phyloP scores from a whole-genome alignment of 2,797 vertebrate genomes.

The Lithobates pipiens region DNA sequence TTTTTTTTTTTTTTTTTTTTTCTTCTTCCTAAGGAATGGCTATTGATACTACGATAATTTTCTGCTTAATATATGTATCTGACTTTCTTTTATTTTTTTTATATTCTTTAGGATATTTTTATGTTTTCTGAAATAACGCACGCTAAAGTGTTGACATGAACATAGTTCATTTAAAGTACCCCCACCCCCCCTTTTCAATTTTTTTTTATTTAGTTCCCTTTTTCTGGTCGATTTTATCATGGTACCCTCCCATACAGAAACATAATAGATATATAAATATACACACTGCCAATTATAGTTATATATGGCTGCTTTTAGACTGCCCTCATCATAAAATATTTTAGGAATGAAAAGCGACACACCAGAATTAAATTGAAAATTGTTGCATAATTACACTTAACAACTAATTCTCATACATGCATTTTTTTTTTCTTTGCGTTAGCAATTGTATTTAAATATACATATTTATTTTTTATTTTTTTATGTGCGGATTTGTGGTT shows the following conservation, averaged over 20 bases:
- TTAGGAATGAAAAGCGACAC: not conserved
- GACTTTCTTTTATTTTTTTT: too few species aligned
- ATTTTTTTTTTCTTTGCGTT: not conserved
- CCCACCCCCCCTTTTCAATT: too few species aligned
- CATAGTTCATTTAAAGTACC: too few species aligned
- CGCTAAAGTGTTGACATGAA: too few species aligned
- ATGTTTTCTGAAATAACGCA: too few species aligned
- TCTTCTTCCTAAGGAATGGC: not conserved
- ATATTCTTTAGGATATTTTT: too few species aligned
- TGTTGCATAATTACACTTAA: slow-evolving; percentile 17
- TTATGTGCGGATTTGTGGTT: not conserved
- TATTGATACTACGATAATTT: not conserved
- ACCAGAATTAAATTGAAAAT: not conserved
- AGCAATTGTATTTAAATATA: slow-evolving; percentile 5
- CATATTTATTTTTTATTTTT: not conserved
- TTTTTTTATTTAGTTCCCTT: too few species aligned
- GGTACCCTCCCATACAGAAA: too few species aligned
- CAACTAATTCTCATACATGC: not conserved
- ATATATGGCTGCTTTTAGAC: not conserved
- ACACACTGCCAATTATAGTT: too few species aligned
- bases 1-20: not conserved
- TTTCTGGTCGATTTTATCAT: too few species aligned
- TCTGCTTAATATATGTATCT: too few species aligned
- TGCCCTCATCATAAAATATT: not conserved
- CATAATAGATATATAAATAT: too few species aligned